Base-by-base conservation (phyloP, 2,888 invertebrate species). In the Eustalomyia histrio region DNA sequence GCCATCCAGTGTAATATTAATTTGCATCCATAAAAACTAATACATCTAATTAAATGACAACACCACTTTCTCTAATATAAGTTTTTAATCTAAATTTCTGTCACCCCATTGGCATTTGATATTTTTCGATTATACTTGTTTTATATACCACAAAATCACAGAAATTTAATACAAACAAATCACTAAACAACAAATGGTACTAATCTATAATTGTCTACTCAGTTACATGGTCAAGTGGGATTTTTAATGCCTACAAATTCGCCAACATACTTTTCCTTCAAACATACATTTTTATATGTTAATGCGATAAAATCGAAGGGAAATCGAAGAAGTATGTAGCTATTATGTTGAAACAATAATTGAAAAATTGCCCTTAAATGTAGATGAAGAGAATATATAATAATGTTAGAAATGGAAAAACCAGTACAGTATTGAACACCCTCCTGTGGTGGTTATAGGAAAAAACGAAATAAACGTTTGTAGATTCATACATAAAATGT, bases 151-250 rank as follows among this genome's bases (percentile, higher is more conserved):
- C 61, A 67, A 74, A 76, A 82, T 76, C 68, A 79, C 57, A 57
- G 79, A 75, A 76, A 76, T 72, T 79, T 67, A 79, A 79, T 79
- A 75, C 24, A 47, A 72, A 75, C 16, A 50, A 74, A 69, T 55
- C 24, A 69, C 72, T 69, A 67, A 79, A 80, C 84, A 85, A 86
- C 86, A 88, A 88, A 88, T 88, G 85, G 83, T 83, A 85, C 87
- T 88, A 88, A 88, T 88, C 87, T 86, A 87, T 88, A 87, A 88
- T 87, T 88, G 86, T 87, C 81, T 74, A 67, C 69, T 74, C 87
- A 86, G 72, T 69, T 75, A 78, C 75, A 79, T 85, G 86, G 86
- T 85, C 85, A 86, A 87, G 85, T 86, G 86, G 85, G 87, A 86
- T 84, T 86, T n/a, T 86, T 82, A 85, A 61, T 68, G 73, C 55